Base-by-base conservation (phyloP, 2,888 invertebrate genomes). In the Macaria notata region DNA sequence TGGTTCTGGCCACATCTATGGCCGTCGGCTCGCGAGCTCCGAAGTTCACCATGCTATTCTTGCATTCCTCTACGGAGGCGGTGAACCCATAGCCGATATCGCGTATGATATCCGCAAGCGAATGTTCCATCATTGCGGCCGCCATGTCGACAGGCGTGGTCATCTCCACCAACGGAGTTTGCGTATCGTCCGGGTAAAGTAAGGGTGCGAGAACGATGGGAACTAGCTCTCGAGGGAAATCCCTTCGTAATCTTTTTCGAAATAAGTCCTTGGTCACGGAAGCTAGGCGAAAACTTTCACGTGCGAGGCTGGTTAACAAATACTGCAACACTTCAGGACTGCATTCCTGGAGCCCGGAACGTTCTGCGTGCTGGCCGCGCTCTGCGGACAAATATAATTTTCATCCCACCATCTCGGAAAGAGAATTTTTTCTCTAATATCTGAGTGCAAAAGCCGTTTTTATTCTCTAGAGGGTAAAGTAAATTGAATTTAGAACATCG, bases 1-100 rank as follows among this genome's bases (percentile, higher is more conserved):
- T 92, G 53, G 97, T 94, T 68, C 96, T 94, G 9, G 99, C 98
- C 48, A 98, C 96, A 72, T 96, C 94, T 59, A 94, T 92, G 4
- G 98, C 94, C 9, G 96, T 95, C 42, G 98, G 93, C 88, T 97
- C 98, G 61, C 96, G 93, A 9, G 94, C 94, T 19, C 96, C 96
- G 69, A 98, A 93, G 75, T 97, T 96, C 64, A 95, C 90, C 81
- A 99, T 92, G 75, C 95, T 95, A 77, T 94, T 95, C 70, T 98
- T 95, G 80, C 98, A 98, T 82, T 97, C 97, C 76, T 98, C 98
- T 46, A 97, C 92, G 30, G 95, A 94, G 53, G 94, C 89, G 55
- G 98, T 98, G 81, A 98, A 98, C 68, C 94, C 93, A 87, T 97
- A 98, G 54, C 99, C 98, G 78, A 98, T 94, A 88, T 99, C 99